Percentiles rank a stretch among this genome's conserved stretches.
These are phyloP conservation scores for Oeneis ivallda DNA, from an alignment of 2,888 invertebrate species.

Conservation along the genomic window DNA sequence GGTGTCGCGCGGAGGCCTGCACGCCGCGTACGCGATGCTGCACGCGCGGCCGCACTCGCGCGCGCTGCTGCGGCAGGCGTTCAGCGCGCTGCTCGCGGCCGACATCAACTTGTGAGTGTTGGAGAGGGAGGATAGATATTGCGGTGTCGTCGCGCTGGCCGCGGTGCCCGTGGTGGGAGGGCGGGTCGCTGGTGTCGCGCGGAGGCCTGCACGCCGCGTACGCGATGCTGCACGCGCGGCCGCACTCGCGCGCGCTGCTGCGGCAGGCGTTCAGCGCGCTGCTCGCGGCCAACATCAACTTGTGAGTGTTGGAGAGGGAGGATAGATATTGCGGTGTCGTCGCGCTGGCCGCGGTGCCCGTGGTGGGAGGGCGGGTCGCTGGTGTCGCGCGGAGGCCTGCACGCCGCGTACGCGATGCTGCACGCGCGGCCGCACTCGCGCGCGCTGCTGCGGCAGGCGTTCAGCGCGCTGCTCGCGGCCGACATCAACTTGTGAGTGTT, in stretches of 20 bases:
- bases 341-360: conserved; percentile 45
- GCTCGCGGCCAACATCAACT: conserved; percentile 47
- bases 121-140: too few relatives aligned
- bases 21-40: conserved; percentile 20
- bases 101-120: conserved; percentile 62
- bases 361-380: conserved; percentile 43
- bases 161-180: conserved; percentile 46
- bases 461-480: conserved; percentile 43
- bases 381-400: conserved; percentile 2
- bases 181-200: neutral
- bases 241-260: conserved; percentile 18
- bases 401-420: conserved; percentile 20
- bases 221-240: conserved; percentile 31
- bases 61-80: conserved; percentile 13
- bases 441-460: conserved; percentile 13
- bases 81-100: conserved; percentile 43
- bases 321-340: conserved; percentile 40
- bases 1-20: conserved; percentile 2
- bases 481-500: conserved; percentile 62
- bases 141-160: conserved; percentile 45
- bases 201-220: conserved; percentile 14
- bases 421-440: conserved; percentile 32
- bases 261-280: conserved; percentile 41
- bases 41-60: conserved; percentile 32
- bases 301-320: too few relatives aligned